Evolutionary conservation across 2,888 invertebrate genomes (phyloP).

Genomic region (Hipparchia semele): DNA sequence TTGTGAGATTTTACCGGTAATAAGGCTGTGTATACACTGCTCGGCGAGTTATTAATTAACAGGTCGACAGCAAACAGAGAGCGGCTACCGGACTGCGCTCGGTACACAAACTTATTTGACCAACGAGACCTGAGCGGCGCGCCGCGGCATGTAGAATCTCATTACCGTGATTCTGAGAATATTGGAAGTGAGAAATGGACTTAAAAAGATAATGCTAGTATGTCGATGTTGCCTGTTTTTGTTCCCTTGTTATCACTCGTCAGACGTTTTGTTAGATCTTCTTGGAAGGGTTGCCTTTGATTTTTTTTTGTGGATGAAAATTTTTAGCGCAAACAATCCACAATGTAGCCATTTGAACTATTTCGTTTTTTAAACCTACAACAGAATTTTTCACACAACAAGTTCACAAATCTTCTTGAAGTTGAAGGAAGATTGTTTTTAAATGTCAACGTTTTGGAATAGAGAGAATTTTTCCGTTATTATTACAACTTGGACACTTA

Average conservation of each 20-base stretch:
- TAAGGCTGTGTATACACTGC: constrained; percentile 80
- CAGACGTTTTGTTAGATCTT: constrained; percentile 45
- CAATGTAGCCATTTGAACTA: constrained; percentile 25
- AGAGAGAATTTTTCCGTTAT: no score
- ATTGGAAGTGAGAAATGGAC: constrained; percentile 78
- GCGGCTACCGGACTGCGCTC: constrained; percentile 78
- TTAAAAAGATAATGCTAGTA: constrained; percentile 71
- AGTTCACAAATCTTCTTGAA: background rate
- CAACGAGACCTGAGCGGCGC: constrained; percentile 59
- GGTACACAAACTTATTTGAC: constrained; percentile 72
- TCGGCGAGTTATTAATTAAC: constrained; percentile 82
- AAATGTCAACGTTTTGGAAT: no score
- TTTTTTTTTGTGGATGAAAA: constrained; percentile 31
- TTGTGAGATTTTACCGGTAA: constrained; percentile 82
- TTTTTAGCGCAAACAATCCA: constrained; percentile 27
- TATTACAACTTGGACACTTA: no score
- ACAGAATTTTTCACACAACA: constrained; percentile 8
- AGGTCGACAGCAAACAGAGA: constrained; percentile 81
- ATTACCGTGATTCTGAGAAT: constrained; percentile 78
- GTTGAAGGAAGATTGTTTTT: background rate
- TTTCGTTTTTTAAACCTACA: constrained; percentile 24
- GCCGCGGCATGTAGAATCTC: constrained; percentile 75
- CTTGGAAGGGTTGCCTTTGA: constrained; percentile 44
- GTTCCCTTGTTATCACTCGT: constrained; percentile 48
- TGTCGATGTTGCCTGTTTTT: constrained; percentile 53